Conservation (phyloP, 2,797 vertebrate genomes). For the Rallus crepitans region DNA sequence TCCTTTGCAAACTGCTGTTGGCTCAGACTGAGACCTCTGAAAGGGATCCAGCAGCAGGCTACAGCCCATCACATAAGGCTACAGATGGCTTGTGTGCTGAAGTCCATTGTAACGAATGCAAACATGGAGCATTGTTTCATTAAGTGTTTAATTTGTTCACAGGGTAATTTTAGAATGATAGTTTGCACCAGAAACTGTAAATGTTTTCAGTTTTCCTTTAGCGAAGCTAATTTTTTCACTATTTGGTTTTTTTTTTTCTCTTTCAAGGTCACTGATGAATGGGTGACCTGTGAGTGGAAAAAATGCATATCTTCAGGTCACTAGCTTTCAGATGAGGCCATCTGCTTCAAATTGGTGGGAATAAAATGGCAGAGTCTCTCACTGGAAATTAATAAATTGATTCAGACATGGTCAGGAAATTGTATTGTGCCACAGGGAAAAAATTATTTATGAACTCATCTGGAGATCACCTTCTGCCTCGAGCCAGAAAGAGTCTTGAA, state of each 20-base stretch:
- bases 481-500: background rate
- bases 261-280: background rate
- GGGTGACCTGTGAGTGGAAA: constrained; percentile 15
- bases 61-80: background rate
- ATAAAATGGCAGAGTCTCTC: background rate
- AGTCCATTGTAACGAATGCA: background rate
- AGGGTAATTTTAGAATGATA: background rate
- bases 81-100: constrained; percentile 30
- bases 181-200: background rate
- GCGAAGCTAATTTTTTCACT: background rate
- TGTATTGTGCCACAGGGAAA: background rate
- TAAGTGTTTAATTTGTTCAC: background rate
- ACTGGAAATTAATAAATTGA: constrained; percentile 29
- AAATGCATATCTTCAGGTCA: background rate
- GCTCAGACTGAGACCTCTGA: background rate
- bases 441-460: background rate
- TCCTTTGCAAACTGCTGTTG: background rate
- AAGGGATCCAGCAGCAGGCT: background rate
- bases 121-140: background rate
- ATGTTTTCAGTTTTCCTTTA: constrained; percentile 3
- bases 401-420: background rate
- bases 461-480: constrained; percentile 1
- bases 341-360: constrained; percentile 36
- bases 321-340: constrained; percentile 35
- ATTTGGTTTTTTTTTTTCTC: background rate